Evolutionary conservation across 64 coral and sea anemone species (phyloP).

Genomic region (Acropora yongei): DNA sequence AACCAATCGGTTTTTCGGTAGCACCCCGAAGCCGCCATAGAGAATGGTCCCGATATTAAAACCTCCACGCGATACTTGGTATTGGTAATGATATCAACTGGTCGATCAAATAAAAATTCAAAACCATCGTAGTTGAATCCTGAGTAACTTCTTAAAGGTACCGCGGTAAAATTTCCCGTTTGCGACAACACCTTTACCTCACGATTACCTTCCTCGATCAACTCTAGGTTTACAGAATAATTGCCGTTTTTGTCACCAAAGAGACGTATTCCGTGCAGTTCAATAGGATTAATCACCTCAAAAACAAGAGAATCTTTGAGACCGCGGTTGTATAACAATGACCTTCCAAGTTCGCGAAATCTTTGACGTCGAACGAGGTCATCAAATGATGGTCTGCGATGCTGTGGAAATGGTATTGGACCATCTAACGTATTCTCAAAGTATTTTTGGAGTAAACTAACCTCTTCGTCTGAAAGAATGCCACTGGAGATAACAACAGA

Average conservation of each 20-base stretch:
- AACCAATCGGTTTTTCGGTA: not conserved
- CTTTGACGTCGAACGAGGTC: not conserved
- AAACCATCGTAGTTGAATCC: not conserved
- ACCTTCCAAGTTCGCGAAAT: not conserved
- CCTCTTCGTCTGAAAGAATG: conserved; percentile 29
- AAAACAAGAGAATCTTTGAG: not conserved
- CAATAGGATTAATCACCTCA: not conserved
- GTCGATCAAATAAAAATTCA: not conserved
- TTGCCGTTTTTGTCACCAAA: not conserved
- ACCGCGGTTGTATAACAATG: conserved; percentile 9
- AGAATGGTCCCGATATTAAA: not conserved
- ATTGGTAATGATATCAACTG: not conserved
- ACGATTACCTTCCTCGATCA: not conserved
- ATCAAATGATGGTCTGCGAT: not conserved
- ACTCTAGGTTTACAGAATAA: not conserved
- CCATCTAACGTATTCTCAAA: not conserved
- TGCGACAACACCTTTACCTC: not conserved
- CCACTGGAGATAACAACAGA: not conserved
- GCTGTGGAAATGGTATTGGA: not conserved
- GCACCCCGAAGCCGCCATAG: not conserved
- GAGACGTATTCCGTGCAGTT: conserved; percentile 2
- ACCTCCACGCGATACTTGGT: not conserved
- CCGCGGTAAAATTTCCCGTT: conserved; percentile 2
- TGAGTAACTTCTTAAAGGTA: not conserved
- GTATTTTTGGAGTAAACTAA: not conserved